These are phyloP conservation scores for Calcarius ornatus DNA, from an alignment of 2,113 vertebrate species.

Conservation along the genomic window DNA sequence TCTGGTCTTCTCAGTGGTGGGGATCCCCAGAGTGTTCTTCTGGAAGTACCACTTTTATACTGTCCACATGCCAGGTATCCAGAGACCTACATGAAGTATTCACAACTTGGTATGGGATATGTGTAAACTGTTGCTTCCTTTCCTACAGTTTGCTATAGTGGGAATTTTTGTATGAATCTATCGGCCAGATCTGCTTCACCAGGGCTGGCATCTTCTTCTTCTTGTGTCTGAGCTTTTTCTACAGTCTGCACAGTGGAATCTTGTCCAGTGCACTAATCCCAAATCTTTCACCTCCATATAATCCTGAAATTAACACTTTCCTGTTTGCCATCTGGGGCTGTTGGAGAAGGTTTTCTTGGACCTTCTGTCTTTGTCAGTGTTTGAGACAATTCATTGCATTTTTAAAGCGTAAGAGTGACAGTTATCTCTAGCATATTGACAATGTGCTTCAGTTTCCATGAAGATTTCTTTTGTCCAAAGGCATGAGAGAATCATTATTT, in stretches of 20 bases:
- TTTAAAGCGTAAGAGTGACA: no score
- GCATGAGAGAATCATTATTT: neutral
- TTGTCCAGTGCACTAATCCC: neutral
- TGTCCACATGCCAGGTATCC: accelerated
- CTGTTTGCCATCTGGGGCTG: neutral
- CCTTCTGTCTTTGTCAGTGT: neutral
- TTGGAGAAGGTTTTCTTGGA: neutral
- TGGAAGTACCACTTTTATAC: no score
- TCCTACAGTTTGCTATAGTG: neutral
- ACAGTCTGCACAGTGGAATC: neutral
- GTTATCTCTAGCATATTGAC: neutral
- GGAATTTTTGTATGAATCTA: neutral
- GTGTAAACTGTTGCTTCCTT: neutral
- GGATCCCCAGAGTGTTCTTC: neutral
- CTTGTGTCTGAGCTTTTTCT: neutral
- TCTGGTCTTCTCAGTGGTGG: neutral
- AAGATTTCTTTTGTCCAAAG: neutral
- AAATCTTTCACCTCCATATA: neutral
- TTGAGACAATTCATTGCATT: neutral
- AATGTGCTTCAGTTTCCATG: neutral
- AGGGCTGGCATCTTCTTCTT: neutral
- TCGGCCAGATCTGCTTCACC: neutral
- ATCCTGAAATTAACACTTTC: neutral
- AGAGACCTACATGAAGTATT: no score
- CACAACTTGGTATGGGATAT: neutral